Conservation (phyloP, 2,797 vertebrate genomes). For the Melanotaenia maccullochi region DNA sequence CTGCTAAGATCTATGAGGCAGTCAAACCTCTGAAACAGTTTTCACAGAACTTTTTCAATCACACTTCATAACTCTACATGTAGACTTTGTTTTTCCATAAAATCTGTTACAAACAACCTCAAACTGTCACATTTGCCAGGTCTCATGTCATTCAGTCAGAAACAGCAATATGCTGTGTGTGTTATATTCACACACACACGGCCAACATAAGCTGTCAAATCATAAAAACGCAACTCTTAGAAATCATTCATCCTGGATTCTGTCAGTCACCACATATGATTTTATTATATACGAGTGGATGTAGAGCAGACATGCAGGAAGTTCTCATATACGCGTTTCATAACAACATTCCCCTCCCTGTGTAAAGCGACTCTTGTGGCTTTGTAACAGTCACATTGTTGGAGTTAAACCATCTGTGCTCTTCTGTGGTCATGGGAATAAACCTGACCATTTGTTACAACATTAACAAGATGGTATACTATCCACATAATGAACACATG, state of each 20-base stretch:
- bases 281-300: neutral
- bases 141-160: constrained; percentile 37
- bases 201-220: constrained; percentile 20
- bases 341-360: neutral
- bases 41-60: constrained; percentile 13
- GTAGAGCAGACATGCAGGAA: neutral
- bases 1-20: neutral
- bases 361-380: constrained; percentile 6
- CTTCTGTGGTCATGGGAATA: constrained; percentile 35
- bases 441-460: constrained; percentile 39
- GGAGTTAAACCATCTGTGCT: constrained; percentile 33
- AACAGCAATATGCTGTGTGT: constrained; percentile 21
- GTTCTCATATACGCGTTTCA: constrained; percentile 10
- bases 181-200: constrained; percentile 17
- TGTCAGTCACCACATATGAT: constrained; percentile 4
- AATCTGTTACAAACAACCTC: constrained; percentile 25
- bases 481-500: constrained; percentile 43
- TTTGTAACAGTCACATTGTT: constrained; percentile 18
- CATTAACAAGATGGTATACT: constrained; percentile 37
- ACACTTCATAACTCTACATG: constrained; percentile 47
- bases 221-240: constrained; percentile 1
- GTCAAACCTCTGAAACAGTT: too few relatives aligned
- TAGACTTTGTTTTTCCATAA: constrained; percentile 25
- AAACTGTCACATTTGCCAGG: constrained; percentile 8
- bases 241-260: neutral